Evolutionary conservation across 2,113 vertebrate genomes (phyloP).

Genomic region (Rousettus leschenaultii): DNA sequence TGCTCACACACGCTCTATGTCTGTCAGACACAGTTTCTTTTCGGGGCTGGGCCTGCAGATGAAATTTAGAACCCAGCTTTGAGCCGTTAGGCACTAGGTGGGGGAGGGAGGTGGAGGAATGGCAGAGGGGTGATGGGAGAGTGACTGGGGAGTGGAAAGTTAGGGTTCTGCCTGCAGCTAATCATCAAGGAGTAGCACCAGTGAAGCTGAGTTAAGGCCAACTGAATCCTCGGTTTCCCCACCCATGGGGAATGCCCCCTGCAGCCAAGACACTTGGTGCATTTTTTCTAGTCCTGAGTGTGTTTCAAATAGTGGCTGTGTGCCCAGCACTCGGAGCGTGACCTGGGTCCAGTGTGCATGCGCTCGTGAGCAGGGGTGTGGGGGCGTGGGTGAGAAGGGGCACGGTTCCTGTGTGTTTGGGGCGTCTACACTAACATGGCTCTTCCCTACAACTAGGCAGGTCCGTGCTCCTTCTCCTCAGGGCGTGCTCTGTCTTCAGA

Average conservation of each 20-base stretch:
- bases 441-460: not conserved
- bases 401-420: not conserved
- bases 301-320: not conserved
- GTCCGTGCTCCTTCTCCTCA: accelerated
- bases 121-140: not conserved
- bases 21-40: not conserved
- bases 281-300: not conserved
- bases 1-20: not conserved
- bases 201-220: not conserved
- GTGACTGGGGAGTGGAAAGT: accelerated
- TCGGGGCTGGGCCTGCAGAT: not conserved
- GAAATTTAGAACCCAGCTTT: not conserved
- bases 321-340: not conserved
- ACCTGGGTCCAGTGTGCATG: accelerated
- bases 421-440: accelerated
- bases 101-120: not conserved
- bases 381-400: not conserved
- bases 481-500: not conserved
- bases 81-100: not conserved
- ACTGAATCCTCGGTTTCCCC: not conserved
- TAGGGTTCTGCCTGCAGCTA: not conserved
- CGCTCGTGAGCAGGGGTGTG: accelerated
- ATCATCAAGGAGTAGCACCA: not conserved
- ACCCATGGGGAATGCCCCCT: not conserved
- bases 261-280: accelerated